Conservation (phyloP, 2,113 vertebrate genomes). For the Psettodes erumei region DNA sequence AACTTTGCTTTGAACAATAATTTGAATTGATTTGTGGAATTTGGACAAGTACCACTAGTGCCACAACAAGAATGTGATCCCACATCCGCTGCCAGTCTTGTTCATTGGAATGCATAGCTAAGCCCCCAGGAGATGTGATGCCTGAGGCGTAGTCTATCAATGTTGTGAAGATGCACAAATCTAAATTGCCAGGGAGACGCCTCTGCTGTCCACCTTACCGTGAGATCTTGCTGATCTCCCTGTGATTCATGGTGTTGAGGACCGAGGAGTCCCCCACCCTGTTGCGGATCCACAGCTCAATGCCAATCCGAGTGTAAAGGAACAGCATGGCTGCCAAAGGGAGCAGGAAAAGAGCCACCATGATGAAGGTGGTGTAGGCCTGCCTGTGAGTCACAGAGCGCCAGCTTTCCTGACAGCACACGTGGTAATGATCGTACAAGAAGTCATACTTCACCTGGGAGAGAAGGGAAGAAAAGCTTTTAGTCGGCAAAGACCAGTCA, state of each 20-base stretch:
- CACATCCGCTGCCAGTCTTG: background rate
- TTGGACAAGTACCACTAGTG: background rate
- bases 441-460: slow-evolving; percentile 88
- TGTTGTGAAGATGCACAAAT: background rate
- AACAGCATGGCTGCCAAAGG: slow-evolving; percentile 84
- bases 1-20: too few species aligned
- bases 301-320: slow-evolving; percentile 84
- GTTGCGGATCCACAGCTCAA: slow-evolving; percentile 86
- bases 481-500: background rate
- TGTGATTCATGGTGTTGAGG: slow-evolving; percentile 85
- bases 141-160: background rate
- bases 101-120: background rate
- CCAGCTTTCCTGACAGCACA: slow-evolving; percentile 88
- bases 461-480: background rate
- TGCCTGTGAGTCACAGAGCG: slow-evolving; percentile 76
- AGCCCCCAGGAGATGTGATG: background rate
- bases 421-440: slow-evolving; percentile 85
- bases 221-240: slow-evolving; percentile 85
- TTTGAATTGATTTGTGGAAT: too few species aligned
- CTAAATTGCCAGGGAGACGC: background rate
- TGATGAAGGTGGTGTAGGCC: slow-evolving; percentile 85
- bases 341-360: slow-evolving; percentile 86
- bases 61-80: background rate
- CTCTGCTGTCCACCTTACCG: slow-evolving; percentile 61
- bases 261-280: slow-evolving; percentile 84